A percentile compares a stretch with the other conserved stretches of the same genome.
These are phyloP conservation scores for Aphaenogaster rudis DNA, from an alignment of 1,140 invertebrate species.

Conservation along the genomic window DNA sequence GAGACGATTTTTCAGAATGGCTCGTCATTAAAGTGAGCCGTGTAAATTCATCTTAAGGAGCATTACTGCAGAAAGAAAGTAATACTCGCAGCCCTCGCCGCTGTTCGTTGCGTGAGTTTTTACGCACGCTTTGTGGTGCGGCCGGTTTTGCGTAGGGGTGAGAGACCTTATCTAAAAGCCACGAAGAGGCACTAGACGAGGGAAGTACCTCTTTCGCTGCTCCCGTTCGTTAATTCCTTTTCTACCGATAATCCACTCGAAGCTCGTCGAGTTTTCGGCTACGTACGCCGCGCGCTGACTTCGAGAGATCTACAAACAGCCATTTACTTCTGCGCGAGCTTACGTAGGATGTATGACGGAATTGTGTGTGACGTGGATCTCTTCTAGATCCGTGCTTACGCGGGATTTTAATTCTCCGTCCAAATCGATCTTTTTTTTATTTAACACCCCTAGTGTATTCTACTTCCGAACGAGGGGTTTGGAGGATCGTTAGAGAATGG, in stretches of 20 bases:
- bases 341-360: conserved; percentile 23
- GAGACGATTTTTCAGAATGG: neutral
- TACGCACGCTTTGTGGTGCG: conserved; percentile 63
- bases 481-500: neutral
- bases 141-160: conserved; percentile 68
- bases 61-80: conserved; percentile 25
- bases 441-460: neutral
- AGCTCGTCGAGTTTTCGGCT: conserved; percentile 71
- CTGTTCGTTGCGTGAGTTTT: conserved; percentile 53
- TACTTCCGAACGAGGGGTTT: neutral
- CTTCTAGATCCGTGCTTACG: neutral
- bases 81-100: conserved; percentile 26
- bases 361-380: conserved; percentile 1
- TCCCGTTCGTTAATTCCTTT: conserved; percentile 77
- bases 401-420: conserved; percentile 26
- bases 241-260: conserved; percentile 77
- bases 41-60: conserved; percentile 31
- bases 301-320: conserved; percentile 76
- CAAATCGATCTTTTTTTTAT: conserved; percentile 13
- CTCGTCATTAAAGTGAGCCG: neutral
- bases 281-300: conserved; percentile 60
- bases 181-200: conserved; percentile 75
- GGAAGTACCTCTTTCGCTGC: conserved; percentile 72
- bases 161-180: conserved; percentile 77
- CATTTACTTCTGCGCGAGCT: conserved; percentile 70